A percentile compares a stretch with the other conserved stretches of the same genome.
Evolutionary conservation across 2,113 vertebrate genomes (phyloP).

Genomic region (Neolamprologus kungweensis): DNA sequence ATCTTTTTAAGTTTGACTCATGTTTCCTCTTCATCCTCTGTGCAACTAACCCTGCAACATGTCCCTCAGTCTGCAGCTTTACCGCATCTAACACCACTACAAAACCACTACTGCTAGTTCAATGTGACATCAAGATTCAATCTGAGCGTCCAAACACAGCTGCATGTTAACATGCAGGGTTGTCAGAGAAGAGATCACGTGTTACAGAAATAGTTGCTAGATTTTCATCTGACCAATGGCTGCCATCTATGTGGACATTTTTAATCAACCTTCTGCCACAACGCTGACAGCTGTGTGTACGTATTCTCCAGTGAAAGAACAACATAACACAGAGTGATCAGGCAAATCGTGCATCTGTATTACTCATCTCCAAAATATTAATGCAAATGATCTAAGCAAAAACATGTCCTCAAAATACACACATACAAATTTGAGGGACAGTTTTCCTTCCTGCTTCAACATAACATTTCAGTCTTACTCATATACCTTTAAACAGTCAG

Average conservation of each 20-base stretch:
- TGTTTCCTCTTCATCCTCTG: neutral
- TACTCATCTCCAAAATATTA: neutral
- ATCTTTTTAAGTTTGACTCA: neutral
- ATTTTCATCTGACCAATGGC: neutral
- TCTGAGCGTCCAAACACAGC: neutral
- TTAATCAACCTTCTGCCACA: neutral
- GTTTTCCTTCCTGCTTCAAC: neutral
- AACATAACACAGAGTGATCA: neutral
- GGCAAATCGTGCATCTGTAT: neutral
- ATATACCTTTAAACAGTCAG: neutral
- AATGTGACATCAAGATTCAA: neutral
- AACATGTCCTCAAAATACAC: neutral
- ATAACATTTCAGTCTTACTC: neutral
- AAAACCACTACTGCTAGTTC: neutral
- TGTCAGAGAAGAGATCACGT: neutral
- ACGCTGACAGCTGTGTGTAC: neutral
- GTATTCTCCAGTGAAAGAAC: neutral
- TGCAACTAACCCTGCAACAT: neutral
- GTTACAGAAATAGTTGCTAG: neutral
- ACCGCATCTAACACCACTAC: neutral
- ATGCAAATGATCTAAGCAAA: neutral
- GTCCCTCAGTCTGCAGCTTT: neutral
- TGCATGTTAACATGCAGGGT: neutral
- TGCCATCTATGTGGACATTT: neutral
- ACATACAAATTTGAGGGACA: neutral